A percentile compares a stretch with the other conserved stretches of the same genome.
Conservation (phyloP, 2,888 invertebrate species). For the Alsophila aescularia region DNA sequence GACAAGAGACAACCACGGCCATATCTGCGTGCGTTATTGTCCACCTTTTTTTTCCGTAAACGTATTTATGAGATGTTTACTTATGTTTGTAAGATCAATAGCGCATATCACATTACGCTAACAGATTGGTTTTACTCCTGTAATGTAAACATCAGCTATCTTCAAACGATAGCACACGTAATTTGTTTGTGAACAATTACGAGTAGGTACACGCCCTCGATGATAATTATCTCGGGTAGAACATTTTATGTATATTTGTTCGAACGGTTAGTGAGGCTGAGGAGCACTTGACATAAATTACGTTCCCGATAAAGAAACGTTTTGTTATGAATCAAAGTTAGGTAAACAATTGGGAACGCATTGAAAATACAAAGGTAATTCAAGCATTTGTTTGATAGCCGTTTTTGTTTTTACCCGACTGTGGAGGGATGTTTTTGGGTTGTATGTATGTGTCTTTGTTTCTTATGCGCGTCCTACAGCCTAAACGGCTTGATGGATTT, state of each 20-base stretch:
- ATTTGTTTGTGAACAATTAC: not conserved
- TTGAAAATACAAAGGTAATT: not conserved
- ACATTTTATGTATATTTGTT: not conserved
- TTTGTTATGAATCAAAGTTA: constrained; percentile 7
- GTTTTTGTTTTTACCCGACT: too few species aligned
- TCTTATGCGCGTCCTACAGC: too few species aligned
- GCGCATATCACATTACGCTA: not conserved
- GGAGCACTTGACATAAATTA: constrained; percentile 17
- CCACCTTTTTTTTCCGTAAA: not conserved
- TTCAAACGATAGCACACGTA: not conserved
- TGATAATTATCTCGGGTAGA: not conserved
- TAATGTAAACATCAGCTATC: not conserved
- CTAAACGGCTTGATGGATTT: too few species aligned
- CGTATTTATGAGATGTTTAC: not conserved
- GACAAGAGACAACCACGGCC: too few species aligned
- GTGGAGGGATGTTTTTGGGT: too few species aligned
- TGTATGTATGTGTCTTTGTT: too few species aligned
- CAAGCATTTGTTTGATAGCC: not conserved
- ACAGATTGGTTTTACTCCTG: too few species aligned
- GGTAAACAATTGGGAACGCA: constrained; percentile 3
- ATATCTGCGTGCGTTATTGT: not conserved
- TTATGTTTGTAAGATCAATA: not conserved
- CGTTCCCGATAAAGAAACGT: constrained; percentile 14
- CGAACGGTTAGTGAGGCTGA: constrained; percentile 1
- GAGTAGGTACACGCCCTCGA: not conserved